Evolutionary conservation across 2,888 invertebrate species (phyloP).

Genomic region (Vannuccia rotundouncinata): DNA sequence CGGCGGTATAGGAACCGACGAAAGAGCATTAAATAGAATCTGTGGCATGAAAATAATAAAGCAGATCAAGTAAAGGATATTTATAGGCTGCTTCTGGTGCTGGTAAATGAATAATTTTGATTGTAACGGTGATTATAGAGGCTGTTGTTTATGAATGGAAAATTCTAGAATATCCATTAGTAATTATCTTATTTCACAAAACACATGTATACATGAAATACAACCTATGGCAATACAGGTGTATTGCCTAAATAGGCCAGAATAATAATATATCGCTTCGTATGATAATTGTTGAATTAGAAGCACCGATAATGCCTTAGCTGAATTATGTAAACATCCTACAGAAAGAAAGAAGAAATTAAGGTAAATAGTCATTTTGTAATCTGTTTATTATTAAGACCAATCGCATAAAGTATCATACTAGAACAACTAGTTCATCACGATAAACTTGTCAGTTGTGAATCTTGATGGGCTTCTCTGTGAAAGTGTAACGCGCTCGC

Average conservation of each 20-base stretch:
- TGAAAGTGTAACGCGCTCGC: constrained; percentile 27
- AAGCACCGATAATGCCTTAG: neutral
- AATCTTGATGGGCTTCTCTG: constrained; percentile 40
- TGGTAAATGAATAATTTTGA: neutral
- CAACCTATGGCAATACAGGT: neutral
- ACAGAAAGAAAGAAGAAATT: neutral
- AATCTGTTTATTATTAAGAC: no score
- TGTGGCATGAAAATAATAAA: neutral
- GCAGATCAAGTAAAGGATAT: neutral
- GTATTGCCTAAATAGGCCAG: neutral
- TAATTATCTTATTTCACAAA: neutral
- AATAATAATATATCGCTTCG: neutral
- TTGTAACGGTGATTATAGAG: neutral
- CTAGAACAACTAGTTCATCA: no score
- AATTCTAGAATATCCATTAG: neutral
- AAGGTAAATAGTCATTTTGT: neutral
- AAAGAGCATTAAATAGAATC: neutral
- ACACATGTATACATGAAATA: neutral
- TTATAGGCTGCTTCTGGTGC: neutral
- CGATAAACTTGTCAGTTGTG: constrained; percentile 38
- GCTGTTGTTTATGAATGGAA: neutral
- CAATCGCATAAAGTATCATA: no score
- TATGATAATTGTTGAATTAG: neutral
- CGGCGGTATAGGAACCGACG: neutral
- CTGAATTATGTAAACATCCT: neutral